Evolutionary conservation across 1,140 invertebrate species (phyloP), one percentile per base, ranked within the genome.

Genomic region (Trichonephila inaurata): DNA sequence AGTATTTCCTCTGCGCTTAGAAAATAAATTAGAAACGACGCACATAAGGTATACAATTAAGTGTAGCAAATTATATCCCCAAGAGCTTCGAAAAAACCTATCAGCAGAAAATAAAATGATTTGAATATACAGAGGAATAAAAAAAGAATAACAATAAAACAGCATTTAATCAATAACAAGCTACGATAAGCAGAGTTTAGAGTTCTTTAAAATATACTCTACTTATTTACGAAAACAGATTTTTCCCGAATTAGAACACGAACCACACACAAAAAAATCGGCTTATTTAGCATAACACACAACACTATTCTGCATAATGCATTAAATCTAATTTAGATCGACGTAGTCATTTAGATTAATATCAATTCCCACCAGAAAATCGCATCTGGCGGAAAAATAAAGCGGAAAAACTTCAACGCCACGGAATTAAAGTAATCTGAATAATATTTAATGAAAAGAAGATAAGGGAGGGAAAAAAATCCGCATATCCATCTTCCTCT

Each of bases 391-490:
- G 51, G 51, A 51, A 51, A 51, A 51, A 51, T 51, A 51, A 51
- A 33, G 69, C 69, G 16, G 69, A 33, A 77, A 77, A 85, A 85
- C n/a, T 16, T 60, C 5, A 85, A 85, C 44, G 24, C 10, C 16
- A 21, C 6, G 19, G 72, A 77, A 77, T 40, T 33, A 77, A 77
- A 77, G 16, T 33, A 51, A 40, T 82, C 81, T 58, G 58, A 58
- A 85, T 85, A 58, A 33, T 87, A 87, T 61, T 61, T 61, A 61
- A 87, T 61, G 18, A 87, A 62, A 87, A 62, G 60, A 6, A 19
- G 16, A 87, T 40, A 33, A 62, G 44, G 62, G 24, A 62, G 44
- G 62, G 24, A 8, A 4, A 18, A 64, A 60, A 24, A 14, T 0
- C 16, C 51, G 18, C 12, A 21, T 21, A 24, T 8, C 21, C 7